A percentile compares a stretch with the other conserved stretches of the same genome.
Conservation (phyloP, 2,113 vertebrate species). For the Atractosteus spatula region DNA sequence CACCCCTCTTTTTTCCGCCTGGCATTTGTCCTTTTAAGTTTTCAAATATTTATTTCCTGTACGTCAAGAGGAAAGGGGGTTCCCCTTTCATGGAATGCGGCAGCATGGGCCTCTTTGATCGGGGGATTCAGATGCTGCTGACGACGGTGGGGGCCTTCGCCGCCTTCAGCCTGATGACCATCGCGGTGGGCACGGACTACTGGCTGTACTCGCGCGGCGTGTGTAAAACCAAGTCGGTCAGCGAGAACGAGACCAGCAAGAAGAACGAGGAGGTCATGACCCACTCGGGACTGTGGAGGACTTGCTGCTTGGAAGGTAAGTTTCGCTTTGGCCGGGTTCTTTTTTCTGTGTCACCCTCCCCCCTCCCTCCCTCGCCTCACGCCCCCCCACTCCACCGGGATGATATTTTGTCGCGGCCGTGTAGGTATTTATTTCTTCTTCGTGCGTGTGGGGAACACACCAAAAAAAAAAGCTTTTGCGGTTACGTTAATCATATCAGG, state of each 20-base stretch:
- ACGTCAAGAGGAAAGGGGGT: constrained; percentile 83
- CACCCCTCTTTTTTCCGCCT: constrained; percentile 56
- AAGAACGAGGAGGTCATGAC: constrained; percentile 99
- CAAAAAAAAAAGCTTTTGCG: too few species aligned
- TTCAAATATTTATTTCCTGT: constrained; percentile 76
- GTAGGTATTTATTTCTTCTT: too few species aligned
- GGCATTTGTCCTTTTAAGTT: constrained; percentile 63
- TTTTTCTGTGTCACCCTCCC: background rate
- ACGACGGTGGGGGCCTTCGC: constrained; percentile 98
- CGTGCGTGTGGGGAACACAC: too few species aligned
- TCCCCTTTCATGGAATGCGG: constrained; percentile 98
- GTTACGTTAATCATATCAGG: too few species aligned
- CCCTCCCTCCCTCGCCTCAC: background rate
- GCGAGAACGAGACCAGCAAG: constrained; percentile 98
- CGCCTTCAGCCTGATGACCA: constrained; percentile 99
- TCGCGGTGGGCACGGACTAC: constrained; percentile 97
- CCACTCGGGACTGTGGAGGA: constrained; percentile 98
- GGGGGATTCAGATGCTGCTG: constrained; percentile 98
- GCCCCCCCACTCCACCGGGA: too few species aligned
- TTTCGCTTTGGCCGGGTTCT: background rate
- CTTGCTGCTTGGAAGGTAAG: constrained; percentile 97
- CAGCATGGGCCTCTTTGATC: constrained; percentile 99
- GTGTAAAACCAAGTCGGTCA: constrained; percentile 93
- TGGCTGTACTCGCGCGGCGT: constrained; percentile 97
- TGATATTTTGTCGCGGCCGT: too few species aligned